phyloP scores from a whole-genome alignment of 2,113 vertebrate genomes.

The Mesembrinibis cayennensis region DNA sequence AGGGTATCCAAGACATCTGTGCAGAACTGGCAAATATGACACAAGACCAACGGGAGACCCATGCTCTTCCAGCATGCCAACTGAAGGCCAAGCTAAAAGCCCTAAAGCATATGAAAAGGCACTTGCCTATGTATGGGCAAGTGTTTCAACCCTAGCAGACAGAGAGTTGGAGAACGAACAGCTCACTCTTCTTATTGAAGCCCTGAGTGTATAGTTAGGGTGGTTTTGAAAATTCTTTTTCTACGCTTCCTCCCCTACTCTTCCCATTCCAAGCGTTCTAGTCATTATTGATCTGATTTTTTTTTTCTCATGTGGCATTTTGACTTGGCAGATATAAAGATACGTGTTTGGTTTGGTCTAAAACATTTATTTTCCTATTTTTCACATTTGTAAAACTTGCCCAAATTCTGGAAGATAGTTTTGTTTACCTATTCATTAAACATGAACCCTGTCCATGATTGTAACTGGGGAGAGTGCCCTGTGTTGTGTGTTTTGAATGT shows the following conservation, averaged over 20 bases:
- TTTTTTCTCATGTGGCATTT: neutral
- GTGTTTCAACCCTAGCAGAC: neutral
- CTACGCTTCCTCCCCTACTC: rapidly evolving
- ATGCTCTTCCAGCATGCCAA: neutral
- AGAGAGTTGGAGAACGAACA: neutral
- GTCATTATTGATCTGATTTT: neutral
- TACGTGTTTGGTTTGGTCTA: neutral
- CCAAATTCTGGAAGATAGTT: neutral
- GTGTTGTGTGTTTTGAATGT: neutral
- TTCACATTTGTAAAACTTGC: neutral
- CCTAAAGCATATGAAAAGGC: neutral
- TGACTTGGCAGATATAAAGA: neutral
- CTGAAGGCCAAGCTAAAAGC: neutral
- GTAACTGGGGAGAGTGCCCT: neutral
- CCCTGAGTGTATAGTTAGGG: neutral
- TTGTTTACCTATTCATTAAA: neutral
- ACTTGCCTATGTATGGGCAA: neutral
- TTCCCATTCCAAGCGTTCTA: neutral
- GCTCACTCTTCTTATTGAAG: neutral
- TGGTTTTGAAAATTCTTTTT: neutral
- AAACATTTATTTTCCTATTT: neutral
- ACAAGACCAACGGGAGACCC: neutral
- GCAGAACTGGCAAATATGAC: neutral
- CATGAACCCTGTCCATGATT: neutral
- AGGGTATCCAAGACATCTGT: neutral